These are phyloP conservation scores for Uropetala carovei DNA, from an alignment of 2,888 invertebrate species.

Conservation along the genomic window DNA sequence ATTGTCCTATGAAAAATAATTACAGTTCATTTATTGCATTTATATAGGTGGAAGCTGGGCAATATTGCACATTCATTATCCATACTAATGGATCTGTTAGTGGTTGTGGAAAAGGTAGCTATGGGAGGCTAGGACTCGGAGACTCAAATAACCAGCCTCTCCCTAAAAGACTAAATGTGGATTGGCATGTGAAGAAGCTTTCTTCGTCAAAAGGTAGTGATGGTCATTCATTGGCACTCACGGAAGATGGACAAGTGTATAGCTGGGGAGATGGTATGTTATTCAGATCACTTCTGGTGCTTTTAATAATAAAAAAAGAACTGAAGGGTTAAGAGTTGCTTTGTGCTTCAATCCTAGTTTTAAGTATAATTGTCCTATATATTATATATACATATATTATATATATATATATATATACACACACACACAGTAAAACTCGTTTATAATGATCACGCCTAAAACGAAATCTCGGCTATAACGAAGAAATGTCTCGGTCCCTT, in stretches of 20 bases:
- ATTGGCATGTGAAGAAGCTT: conserved; percentile 76
- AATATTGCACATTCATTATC: conserved; percentile 81
- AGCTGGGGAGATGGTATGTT: conserved; percentile 79
- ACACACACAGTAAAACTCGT: too few species aligned
- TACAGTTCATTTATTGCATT: too few species aligned
- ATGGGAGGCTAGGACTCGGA: conserved; percentile 81
- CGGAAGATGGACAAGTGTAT: conserved; percentile 77
- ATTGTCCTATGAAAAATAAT: too few species aligned
- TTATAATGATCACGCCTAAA: too few species aligned
- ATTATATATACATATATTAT: too few species aligned
- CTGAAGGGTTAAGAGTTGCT: neutral
- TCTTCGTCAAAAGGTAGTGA: conserved; percentile 80
- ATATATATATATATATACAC: too few species aligned
- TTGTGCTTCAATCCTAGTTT: too few species aligned
- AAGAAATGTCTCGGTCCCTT: too few species aligned
- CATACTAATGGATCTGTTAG: conserved; percentile 79
- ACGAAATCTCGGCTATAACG: too few species aligned
- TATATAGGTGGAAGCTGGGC: conserved; percentile 79
- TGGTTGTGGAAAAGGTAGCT: conserved; percentile 81
- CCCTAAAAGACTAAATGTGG: conserved; percentile 78
- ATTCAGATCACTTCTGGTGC: neutral
- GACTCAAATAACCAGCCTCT: conserved; percentile 80
- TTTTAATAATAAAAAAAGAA: neutral
- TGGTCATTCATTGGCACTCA: conserved; percentile 78
- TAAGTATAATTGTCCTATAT: too few species aligned